Evolutionary conservation across 2,797 vertebrate genomes (phyloP).

Genomic region (Pipistrellus pygmaeus): DNA sequence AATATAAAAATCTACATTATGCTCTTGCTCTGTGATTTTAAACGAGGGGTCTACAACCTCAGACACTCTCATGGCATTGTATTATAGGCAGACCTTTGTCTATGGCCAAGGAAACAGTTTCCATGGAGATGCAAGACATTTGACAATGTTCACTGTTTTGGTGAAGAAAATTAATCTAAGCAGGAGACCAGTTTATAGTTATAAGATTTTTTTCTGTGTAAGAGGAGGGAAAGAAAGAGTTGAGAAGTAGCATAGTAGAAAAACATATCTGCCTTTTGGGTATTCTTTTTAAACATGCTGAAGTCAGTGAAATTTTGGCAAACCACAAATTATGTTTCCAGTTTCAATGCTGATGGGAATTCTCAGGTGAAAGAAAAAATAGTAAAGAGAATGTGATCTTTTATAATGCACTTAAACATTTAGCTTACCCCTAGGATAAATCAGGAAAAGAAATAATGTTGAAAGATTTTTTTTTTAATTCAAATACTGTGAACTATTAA

Average conservation of each 20-base stretch:
- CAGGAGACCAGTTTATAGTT: conserved; percentile 77
- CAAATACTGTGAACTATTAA: conserved; percentile 61
- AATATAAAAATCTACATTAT: conserved; percentile 42
- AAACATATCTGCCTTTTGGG: conserved; percentile 63
- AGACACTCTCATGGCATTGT: conserved; percentile 58
- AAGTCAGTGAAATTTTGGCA: conserved; percentile 47
- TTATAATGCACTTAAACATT: conserved; percentile 64
- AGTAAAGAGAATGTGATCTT: conserved; percentile 65
- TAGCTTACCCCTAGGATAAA: conserved; percentile 29
- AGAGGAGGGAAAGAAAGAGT: conserved; percentile 35
- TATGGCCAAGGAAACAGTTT: conserved; percentile 78
- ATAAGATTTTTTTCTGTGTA: neutral
- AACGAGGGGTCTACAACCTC: conserved; percentile 54
- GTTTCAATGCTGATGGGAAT: conserved; percentile 68
- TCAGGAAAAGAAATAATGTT: conserved; percentile 29
- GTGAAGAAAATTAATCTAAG: conserved; percentile 80
- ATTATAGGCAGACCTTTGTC: conserved; percentile 78
- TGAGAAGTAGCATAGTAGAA: neutral
- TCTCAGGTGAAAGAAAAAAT: conserved; percentile 20
- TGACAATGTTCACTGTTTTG: conserved; percentile 79
- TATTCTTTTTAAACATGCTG: conserved; percentile 62
- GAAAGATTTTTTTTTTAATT: neutral
- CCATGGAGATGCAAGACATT: conserved; percentile 73
- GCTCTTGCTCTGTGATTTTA: conserved; percentile 54
- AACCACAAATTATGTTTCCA: conserved; percentile 55